Evolutionary conservation across 2,888 invertebrate genomes (phyloP), one percentile per base, ranked within the genome.

Genomic region (Autographa pulchrina): DNA sequence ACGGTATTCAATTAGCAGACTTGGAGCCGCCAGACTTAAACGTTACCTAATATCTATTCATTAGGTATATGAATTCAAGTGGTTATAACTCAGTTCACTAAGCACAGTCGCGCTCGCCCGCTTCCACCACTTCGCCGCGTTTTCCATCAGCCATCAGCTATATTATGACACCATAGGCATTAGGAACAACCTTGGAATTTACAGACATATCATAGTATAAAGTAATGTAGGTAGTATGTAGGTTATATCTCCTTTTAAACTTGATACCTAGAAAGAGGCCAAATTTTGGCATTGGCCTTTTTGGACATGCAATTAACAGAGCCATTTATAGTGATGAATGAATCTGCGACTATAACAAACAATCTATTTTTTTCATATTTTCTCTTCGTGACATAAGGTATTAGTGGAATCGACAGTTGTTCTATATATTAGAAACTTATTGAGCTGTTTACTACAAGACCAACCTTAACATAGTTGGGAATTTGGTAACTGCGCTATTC

Each of bases 131-230:
- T 64, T 80, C 76, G 65, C 59, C 67, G 62, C 64, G 32, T 48
- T 65, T 52, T 58, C 43, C 61, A 79, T 56, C 48, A 25, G 25
- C 54, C 25, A 48, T 35, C 25, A 32, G 63, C 58, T 64, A 56
- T 25, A 11, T 71, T 25, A 52, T 75, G 77, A 80, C 80, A 63
- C 75, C 76, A 77, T 61, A 43, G 68, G 35, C 69, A 52, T 2
- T 25, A 25, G 20, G 54, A 43, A 62, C 58, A 25, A 35, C 31
- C 25, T 20, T 20, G 18, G n/a, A 59, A 16, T 32, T 32, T 25
- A 14, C 32, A n/a, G 25, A 14, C 11, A n/a, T 54, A 20, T 56
- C 20, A 11, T 11, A 56, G 13, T 11, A 56, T 0, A 56, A 11
- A 11, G 11, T 35, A 7, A 32, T 32, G 14, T 54, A 3, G 18